Evolutionary conservation across 2,888 invertebrate species (phyloP).

Genomic region (Dichetophora obliterata): DNA sequence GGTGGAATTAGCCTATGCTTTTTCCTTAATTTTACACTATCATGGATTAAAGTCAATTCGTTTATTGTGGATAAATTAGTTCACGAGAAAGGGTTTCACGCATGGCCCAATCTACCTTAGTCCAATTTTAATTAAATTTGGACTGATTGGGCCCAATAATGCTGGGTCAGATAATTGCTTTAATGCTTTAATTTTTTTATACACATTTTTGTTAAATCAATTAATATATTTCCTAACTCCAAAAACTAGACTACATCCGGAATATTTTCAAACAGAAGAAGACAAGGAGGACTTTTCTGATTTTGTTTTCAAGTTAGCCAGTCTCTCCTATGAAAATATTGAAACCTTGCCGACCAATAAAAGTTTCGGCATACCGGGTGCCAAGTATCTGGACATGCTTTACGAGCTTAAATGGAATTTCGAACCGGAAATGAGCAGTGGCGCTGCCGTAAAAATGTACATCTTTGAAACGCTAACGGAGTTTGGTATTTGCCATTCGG

Average conservation of each 20-base stretch:
- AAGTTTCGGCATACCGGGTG: conserved; percentile 71
- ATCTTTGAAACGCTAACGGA: conserved; percentile 77
- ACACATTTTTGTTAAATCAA: background rate
- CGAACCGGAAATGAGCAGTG: conserved; percentile 73
- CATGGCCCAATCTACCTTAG: too few relatives aligned
- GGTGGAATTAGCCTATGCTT: too few relatives aligned
- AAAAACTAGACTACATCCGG: conserved; percentile 48
- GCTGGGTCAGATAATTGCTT: too few relatives aligned
- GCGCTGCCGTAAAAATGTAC: conserved; percentile 71
- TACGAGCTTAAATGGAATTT: conserved; percentile 70
- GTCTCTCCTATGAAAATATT: conserved; percentile 75
- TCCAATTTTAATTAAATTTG: too few relatives aligned
- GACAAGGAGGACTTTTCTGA: conserved; percentile 72
- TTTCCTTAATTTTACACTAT: too few relatives aligned
- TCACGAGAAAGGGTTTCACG: too few relatives aligned
- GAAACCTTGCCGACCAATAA: conserved; percentile 72
- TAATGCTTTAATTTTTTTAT: too few relatives aligned
- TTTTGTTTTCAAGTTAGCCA: conserved; percentile 74
- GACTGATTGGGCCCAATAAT: too few relatives aligned
- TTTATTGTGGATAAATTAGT: too few relatives aligned
- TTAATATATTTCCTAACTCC: background rate
- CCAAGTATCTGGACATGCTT: conserved; percentile 73
- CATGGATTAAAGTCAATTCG: too few relatives aligned
- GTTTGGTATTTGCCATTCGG: conserved; percentile 78
- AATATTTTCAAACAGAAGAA: conserved; percentile 64